Base-by-base conservation (phyloP, 35 echinoderm and acorn worm species). In the Diadema setosum region DNA sequence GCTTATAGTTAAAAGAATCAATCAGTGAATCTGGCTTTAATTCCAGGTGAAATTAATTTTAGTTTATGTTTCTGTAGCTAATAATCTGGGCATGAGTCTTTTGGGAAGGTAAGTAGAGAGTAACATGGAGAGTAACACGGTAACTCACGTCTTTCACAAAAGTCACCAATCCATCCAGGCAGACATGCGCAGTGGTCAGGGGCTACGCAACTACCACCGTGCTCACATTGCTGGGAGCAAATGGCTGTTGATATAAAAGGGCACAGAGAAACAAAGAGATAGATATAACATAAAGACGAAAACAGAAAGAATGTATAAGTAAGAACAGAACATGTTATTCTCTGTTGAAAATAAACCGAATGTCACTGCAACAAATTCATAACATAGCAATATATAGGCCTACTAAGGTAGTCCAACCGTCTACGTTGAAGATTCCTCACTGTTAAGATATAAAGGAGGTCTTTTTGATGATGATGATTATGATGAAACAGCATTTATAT, bases 151-250 rank as follows among this genome's bases (percentile, higher is more conserved):
- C 64, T 21, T n/a, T 52, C 30, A 81, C 91, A 93, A 23, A 42
- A 49, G 17, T 27, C 20, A 74, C 94, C 94, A 3, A 39, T 76
- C 75, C 85, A 96, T 34, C 94, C 94, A 42, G 85, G 89, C 0
- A 39, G 32, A 81, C 94, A 96, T 2, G 40, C 64, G 29, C 94
- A 96, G 4, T 39, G 18, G 58, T 46, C 75, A 35, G 80, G 49
- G 3, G 35, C 35, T 40, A 84, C 49, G 69, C 96, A 99, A 1
- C 7, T 64, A 55, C 85, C 96, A 39, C 90, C 86, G 58, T 99
- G 91, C 27, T 82, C 39, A 76, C 96, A 99, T 16, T 34, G 73
- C 25, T 78, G 35, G 5, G 73, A 78, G 73, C 73, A 78, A 44
- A 78, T 41, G 44, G 73, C 73, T 78, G 40, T 21, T 21, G n/a